phyloP scores from a whole-genome alignment of 2,797 vertebrate genomes.

The Passerculus sandwichensis region DNA sequence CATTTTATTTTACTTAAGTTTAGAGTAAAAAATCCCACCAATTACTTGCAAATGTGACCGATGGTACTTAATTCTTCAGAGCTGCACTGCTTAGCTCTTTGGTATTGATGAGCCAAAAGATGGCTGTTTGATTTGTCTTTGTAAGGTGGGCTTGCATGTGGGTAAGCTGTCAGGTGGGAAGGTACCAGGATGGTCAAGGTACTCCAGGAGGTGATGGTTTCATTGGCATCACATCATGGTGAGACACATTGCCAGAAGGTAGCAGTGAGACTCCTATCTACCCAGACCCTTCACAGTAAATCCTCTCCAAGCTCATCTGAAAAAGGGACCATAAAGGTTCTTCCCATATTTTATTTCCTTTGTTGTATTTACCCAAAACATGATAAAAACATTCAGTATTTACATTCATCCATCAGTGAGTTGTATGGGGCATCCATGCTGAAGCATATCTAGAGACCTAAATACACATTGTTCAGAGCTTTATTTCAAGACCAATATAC shows the following conservation, averaged over 20 bases:
- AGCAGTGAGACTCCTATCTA: background rate
- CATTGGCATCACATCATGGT: rapidly evolving
- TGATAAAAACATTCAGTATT: background rate
- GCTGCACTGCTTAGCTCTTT: background rate
- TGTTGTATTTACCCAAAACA: background rate
- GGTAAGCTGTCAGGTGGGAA: background rate
- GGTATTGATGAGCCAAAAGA: background rate
- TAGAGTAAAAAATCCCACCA: background rate
- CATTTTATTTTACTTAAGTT: background rate
- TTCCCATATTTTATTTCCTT: background rate
- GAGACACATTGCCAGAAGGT: background rate
- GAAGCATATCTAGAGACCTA: background rate
- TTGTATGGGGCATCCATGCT: background rate
- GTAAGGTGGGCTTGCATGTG: background rate
- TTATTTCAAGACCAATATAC: background rate
- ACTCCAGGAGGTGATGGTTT: background rate
- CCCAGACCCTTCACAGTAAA: background rate
- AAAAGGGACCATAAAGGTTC: background rate
- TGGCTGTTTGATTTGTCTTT: background rate
- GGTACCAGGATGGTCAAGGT: background rate
- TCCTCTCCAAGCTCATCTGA: background rate
- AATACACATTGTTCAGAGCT: background rate
- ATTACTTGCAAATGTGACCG: background rate
- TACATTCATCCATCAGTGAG: background rate
- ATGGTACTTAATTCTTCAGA: background rate